phyloP scores from a whole-genome alignment of 2,888 invertebrate genomes.

The Synergus laeviventris region DNA sequence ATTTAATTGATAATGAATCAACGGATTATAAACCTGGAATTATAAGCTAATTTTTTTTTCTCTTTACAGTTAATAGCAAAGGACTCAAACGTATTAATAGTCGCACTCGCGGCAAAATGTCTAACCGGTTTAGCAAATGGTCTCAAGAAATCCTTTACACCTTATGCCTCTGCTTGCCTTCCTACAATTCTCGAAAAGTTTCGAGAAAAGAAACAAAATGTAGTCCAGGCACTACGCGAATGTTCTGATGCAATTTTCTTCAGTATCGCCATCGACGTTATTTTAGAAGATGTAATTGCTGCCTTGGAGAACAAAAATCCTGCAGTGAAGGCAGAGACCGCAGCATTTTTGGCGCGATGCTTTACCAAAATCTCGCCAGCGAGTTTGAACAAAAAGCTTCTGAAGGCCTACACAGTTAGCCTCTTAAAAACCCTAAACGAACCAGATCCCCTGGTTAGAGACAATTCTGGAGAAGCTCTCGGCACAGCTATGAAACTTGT shows the following conservation, averaged over 20 bases:
- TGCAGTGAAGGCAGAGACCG: slow-evolving; percentile 90
- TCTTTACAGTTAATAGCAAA: slow-evolving; percentile 87
- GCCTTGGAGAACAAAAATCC: slow-evolving; percentile 95
- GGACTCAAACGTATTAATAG: slow-evolving; percentile 96
- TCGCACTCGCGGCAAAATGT: slow-evolving; percentile 90
- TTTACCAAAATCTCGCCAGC: slow-evolving; percentile 89
- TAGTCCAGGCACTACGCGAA: slow-evolving; percentile 91
- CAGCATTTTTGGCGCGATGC: slow-evolving; percentile 89
- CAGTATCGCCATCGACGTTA: slow-evolving; percentile 88
- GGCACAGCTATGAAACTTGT: slow-evolving; percentile 96
- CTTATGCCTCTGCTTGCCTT: slow-evolving; percentile 87
- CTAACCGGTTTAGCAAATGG: slow-evolving; percentile 90
- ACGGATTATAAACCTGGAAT: background rate
- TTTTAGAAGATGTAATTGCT: slow-evolving; percentile 90
- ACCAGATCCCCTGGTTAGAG: slow-evolving; percentile 92
- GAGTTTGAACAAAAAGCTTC: slow-evolving; percentile 90
- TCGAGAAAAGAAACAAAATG: slow-evolving; percentile 96
- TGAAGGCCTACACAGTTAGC: slow-evolving; percentile 88
- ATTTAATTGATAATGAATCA: too few relatives aligned
- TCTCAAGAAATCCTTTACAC: slow-evolving; percentile 90
- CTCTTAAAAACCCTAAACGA: slow-evolving; percentile 86
- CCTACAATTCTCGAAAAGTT: slow-evolving; percentile 94
- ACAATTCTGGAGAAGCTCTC: slow-evolving; percentile 93
- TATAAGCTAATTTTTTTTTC: slow-evolving; percentile 30
- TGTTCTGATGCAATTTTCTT: slow-evolving; percentile 93